Evolutionary conservation across 2,797 vertebrate genomes (phyloP).

Genomic region (Selene dorsalis): DNA sequence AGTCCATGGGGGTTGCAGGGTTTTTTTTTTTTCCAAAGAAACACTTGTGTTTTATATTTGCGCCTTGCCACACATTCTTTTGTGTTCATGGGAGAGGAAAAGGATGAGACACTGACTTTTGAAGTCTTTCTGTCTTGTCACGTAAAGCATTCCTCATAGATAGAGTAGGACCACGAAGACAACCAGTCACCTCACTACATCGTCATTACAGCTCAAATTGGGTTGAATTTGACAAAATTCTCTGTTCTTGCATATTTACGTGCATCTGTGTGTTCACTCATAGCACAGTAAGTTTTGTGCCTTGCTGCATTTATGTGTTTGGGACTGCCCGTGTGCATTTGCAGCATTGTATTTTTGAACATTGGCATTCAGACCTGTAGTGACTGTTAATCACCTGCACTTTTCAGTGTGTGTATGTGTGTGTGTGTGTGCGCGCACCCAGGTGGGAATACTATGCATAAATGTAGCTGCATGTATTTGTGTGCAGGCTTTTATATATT

Average conservation of each 20-base stretch:
- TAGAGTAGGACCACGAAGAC: constrained; percentile 22
- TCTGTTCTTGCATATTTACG: background rate
- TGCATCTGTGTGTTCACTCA: background rate
- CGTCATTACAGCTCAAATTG: background rate
- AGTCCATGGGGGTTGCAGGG: constrained; percentile 76
- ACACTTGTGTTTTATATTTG: constrained; percentile 87
- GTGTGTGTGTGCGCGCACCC: too few species aligned
- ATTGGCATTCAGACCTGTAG: background rate
- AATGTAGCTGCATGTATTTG: background rate
- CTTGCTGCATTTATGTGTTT: background rate
- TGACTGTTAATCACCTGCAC: background rate
- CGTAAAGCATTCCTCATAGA: constrained; percentile 69
- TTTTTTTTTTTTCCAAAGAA: constrained; percentile 61
- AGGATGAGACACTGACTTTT: constrained; percentile 66
- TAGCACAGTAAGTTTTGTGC: background rate
- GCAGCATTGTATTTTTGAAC: background rate
- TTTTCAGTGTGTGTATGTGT: background rate
- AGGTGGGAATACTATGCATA: background rate
- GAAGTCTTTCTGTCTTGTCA: constrained; percentile 71
- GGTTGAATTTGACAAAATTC: background rate
- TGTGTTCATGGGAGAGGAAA: constrained; percentile 77
- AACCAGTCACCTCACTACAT: constrained; percentile 8
- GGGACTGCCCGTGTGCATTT: background rate
- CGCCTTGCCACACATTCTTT: constrained; percentile 85
- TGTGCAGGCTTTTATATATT: background rate